These are phyloP conservation scores for Xiphydria camelus DNA, from an alignment of 2,888 invertebrate genomes.

Conservation along the genomic window DNA sequence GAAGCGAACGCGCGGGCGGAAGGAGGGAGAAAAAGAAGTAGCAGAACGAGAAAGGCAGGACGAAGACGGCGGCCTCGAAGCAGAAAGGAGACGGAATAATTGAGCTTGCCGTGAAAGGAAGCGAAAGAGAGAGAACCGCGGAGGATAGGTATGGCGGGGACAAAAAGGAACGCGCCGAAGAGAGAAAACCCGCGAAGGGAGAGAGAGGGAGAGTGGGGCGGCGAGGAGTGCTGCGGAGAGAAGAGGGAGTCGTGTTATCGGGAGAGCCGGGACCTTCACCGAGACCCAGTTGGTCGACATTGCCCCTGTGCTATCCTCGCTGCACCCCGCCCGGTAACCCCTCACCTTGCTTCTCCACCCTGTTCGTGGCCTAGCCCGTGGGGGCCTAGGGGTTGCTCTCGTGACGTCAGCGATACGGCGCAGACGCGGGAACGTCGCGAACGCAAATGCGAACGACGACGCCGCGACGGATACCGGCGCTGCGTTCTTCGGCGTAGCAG, in stretches of 20 bases:
- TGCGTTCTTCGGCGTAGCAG: conserved; percentile 19
- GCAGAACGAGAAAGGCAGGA: neutral
- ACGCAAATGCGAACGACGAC: conserved; percentile 36
- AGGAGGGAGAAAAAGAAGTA: neutral
- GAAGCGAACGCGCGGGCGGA: neutral
- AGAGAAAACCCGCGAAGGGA: conserved; percentile 1
- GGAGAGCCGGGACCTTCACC: conserved; percentile 48
- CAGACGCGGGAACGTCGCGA: conserved; percentile 42
- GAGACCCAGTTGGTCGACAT: conserved; percentile 56
- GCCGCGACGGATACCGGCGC: conserved; percentile 31
- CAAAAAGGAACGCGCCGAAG: neutral
- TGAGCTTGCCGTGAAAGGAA: conserved; percentile 6
- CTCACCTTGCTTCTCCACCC: conserved; percentile 5
- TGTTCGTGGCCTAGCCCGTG: conserved; percentile 15
- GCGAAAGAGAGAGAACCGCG: neutral
- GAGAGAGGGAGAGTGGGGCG: neutral
- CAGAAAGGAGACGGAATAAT: conserved; percentile 5
- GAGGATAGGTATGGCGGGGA: neutral
- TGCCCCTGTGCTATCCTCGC: conserved; percentile 44
- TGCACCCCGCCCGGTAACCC: conserved; percentile 26
- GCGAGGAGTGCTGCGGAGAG: conserved; percentile 2
- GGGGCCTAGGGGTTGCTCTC: conserved; percentile 9
- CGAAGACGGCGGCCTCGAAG: neutral
- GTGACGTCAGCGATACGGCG: conserved; percentile 19
- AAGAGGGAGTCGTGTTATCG: conserved; percentile 18